Conservation (phyloP, 2,797 vertebrate species). For the Epinephelus malabaricus region DNA sequence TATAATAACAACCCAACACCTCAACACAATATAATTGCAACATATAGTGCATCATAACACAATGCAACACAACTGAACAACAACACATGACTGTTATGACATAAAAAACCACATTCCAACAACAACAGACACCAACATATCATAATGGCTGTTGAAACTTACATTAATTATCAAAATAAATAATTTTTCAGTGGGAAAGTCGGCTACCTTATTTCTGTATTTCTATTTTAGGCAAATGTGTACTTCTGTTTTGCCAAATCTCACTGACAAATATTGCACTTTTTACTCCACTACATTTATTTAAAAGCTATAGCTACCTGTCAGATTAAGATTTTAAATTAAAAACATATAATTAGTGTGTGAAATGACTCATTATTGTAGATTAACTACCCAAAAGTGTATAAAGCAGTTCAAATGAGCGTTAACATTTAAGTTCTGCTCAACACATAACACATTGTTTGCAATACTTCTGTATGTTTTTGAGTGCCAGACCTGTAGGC, state of each 20-base stretch:
- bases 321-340: not conserved
- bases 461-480: not conserved
- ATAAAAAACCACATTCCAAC: constrained; percentile 20
- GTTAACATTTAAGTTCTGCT: not conserved
- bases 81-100: constrained; percentile 26
- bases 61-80: constrained; percentile 1
- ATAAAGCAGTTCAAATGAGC: not conserved
- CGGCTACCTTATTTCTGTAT: not conserved
- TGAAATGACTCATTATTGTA: not conserved
- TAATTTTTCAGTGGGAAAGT: not conserved
- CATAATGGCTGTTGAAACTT: not conserved
- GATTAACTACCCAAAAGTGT: not conserved
- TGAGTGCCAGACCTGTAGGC: too few relatives aligned
- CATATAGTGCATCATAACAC: constrained; percentile 23
- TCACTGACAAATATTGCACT: not conserved
- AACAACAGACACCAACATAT: not conserved
- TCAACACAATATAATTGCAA: constrained; percentile 33
- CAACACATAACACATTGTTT: not conserved
- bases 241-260: not conserved
- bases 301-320: not conserved
- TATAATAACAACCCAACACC: constrained; percentile 3
- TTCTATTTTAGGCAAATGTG: not conserved
- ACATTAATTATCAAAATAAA: not conserved
- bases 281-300: not conserved
- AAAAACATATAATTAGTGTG: not conserved